Percentiles rank a stretch among this genome's conserved stretches.
These are phyloP conservation scores for Asteroscopus sphinx DNA, from an alignment of 2,888 invertebrate genomes.

Conservation along the genomic window DNA sequence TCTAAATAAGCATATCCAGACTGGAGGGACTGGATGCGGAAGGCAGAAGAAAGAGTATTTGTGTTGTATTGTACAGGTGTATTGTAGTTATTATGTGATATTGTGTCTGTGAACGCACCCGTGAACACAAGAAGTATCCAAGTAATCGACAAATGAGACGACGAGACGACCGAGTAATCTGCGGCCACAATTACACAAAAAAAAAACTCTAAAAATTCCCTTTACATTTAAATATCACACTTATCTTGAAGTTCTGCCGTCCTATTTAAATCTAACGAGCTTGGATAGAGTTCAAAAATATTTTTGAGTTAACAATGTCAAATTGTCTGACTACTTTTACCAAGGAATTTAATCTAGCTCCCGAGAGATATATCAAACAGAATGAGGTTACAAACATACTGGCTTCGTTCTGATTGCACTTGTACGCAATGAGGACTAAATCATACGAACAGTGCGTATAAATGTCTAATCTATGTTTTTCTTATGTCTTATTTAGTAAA, in stretches of 20 bases:
- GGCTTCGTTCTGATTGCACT: slow-evolving; percentile 6
- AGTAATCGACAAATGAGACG: too few relatives aligned
- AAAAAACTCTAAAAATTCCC: too few relatives aligned
- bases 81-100: too few relatives aligned
- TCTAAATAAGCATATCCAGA: too few relatives aligned
- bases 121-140: too few relatives aligned
- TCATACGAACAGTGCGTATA: slow-evolving; percentile 7
- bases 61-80: too few relatives aligned
- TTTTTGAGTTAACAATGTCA: not conserved
- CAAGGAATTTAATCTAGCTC: slow-evolving; percentile 13
- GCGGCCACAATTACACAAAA: too few relatives aligned
- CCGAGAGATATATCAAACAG: not conserved
- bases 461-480: not conserved
- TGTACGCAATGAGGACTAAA: slow-evolving; percentile 44
- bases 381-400: slow-evolving; percentile 9
- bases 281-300: slow-evolving; percentile 1
- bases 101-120: too few relatives aligned
- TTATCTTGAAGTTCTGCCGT: not conserved
- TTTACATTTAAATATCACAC: not conserved
- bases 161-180: too few relatives aligned
- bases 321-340: slow-evolving; percentile 1
- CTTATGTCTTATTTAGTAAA: too few relatives aligned
- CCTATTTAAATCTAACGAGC: not conserved
- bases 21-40: too few relatives aligned
- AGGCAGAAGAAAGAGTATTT: too few relatives aligned